A percentile compares a stretch with the other conserved stretches of the same genome.
These are phyloP conservation scores for Calliphora vomitoria DNA, from an alignment of 2,888 invertebrate genomes.

Conservation along the genomic window DNA sequence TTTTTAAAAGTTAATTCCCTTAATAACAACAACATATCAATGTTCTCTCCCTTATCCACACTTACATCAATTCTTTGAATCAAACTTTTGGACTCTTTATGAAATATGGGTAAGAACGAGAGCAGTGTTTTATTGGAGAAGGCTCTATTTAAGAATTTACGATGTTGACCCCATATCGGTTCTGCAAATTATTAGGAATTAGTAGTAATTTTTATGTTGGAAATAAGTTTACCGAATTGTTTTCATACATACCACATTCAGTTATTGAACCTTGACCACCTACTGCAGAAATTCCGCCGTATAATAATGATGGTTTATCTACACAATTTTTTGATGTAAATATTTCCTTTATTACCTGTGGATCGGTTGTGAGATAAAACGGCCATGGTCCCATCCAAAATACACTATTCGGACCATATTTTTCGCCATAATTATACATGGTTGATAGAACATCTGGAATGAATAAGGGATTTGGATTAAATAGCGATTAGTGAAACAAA, in stretches of 20 bases:
- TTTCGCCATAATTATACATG: not conserved
- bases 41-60: not conserved
- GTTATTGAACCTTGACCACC: slow-evolving; percentile 6
- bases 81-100: not conserved
- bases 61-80: not conserved
- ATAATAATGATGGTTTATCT: not conserved
- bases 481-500: too few species aligned
- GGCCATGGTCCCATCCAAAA: slow-evolving; percentile 33
- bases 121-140: slow-evolving; percentile 7
- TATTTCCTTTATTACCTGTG: slow-evolving; percentile 30
- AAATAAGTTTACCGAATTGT: not conserved
- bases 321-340: slow-evolving; percentile 40
- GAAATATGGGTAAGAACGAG: slow-evolving; percentile 46
- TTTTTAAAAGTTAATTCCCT: not conserved
- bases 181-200: slow-evolving; percentile 22
- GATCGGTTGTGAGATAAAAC: slow-evolving; percentile 18
- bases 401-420: slow-evolving; percentile 44
- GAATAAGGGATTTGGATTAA: not conserved
- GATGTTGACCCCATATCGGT: slow-evolving; percentile 43
- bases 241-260: slow-evolving; percentile 12
- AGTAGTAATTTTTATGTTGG: not conserved
- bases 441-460: not conserved
- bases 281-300: not conserved
- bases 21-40: slow-evolving; percentile 11
- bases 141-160: slow-evolving; percentile 31